These are phyloP conservation scores for Spodoptera exigua DNA, from an alignment of 2,888 invertebrate genomes.

Conservation along the genomic window DNA sequence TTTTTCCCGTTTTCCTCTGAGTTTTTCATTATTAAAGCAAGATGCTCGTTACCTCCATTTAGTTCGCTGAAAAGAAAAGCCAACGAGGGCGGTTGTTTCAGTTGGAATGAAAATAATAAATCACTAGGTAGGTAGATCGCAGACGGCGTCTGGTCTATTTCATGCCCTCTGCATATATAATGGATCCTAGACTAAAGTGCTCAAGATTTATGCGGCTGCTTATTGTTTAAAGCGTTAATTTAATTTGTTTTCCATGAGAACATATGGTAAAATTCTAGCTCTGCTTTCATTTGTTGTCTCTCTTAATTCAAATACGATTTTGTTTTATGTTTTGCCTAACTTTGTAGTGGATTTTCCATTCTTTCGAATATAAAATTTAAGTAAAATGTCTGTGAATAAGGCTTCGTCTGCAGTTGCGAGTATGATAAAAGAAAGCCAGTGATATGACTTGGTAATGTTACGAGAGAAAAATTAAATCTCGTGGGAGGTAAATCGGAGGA, in stretches of 20 bases:
- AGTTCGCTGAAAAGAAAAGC: slow-evolving; percentile 70
- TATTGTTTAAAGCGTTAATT: slow-evolving; percentile 50
- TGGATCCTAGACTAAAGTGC: slow-evolving; percentile 63
- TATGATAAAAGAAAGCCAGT: slow-evolving; percentile 49
- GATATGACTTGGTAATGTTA: slow-evolving; percentile 53
- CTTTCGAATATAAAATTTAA: slow-evolving; percentile 6
- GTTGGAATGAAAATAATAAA: slow-evolving; percentile 83
- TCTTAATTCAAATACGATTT: slow-evolving; percentile 8
- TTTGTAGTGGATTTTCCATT: slow-evolving; percentile 18
- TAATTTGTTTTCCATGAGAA: slow-evolving; percentile 32
- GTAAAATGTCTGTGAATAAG: slow-evolving; percentile 31
- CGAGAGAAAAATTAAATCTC: slow-evolving; percentile 51
- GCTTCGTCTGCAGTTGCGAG: slow-evolving; percentile 31
- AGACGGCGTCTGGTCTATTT: slow-evolving; percentile 76
- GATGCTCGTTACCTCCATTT: slow-evolving; percentile 81
- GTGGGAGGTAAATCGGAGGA: slow-evolving; percentile 26
- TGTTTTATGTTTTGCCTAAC: slow-evolving; percentile 17
- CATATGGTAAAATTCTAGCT: slow-evolving; percentile 15
- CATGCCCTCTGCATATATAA: slow-evolving; percentile 71
- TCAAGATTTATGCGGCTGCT: slow-evolving; percentile 61
- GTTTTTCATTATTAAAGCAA: slow-evolving; percentile 77
- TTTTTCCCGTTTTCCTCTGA: slow-evolving; percentile 56
- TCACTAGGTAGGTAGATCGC: slow-evolving; percentile 75
- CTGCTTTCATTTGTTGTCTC: slow-evolving; percentile 22
- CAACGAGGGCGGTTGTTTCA: slow-evolving; percentile 73